Conservation (phyloP, 2,888 invertebrate genomes). For the Dryobota labecula region DNA sequence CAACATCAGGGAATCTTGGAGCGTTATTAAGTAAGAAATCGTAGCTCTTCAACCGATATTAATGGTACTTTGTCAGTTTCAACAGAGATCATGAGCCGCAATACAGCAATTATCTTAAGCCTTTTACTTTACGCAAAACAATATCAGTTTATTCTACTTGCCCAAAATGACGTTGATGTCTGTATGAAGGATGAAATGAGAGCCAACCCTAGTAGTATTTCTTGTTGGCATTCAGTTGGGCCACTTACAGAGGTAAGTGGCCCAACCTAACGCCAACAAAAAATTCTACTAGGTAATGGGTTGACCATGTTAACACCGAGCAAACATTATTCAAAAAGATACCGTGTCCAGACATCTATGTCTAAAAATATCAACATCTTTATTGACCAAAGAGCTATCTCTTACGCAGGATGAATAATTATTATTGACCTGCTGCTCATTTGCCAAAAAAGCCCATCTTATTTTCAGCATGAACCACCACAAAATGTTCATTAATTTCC, state of each 20-base stretch:
- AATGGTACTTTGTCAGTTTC: not conserved
- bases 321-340: not conserved
- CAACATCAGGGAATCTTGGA: slow-evolving; percentile 95
- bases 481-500: no score
- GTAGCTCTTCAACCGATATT: not conserved
- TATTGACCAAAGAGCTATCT: not conserved
- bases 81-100: not conserved
- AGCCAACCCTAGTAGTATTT: no score
- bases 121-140: not conserved
- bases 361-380: not conserved
- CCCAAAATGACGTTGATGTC: not conserved
- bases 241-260: no score
- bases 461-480: not conserved
- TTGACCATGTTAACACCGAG: not conserved
- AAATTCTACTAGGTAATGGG: no score
- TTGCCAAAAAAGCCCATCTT: not conserved
- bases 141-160: not conserved
- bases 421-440: not conserved
- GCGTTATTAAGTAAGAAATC: slow-evolving; percentile 91
- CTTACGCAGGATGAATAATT: not conserved
- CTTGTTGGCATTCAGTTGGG: no score
- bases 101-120: no score
- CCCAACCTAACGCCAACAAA: no score
- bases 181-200: not conserved
- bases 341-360: not conserved